phyloP scores from a whole-genome alignment of 2,113 vertebrate species.

The western clawed frog (Xenopus tropicalis) region UCB_Xtro_10.0 CM004445.2:144016501-144017000 shows the following conservation, averaged over 20 bases:
- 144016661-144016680: not conserved
- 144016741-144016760: not conserved
- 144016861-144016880: no score
- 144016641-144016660: not conserved
- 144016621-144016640: no score
- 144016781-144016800: not conserved
- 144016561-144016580: no score
- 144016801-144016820: not conserved
- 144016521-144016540: no score
- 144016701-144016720: not conserved
- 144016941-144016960: slow-evolving; percentile 45
- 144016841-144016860: not conserved
- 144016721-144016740: not conserved
- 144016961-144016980: slow-evolving; percentile 39
- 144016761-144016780: not conserved
- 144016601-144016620: no score
- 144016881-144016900: slow-evolving; percentile 6
- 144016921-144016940: slow-evolving; percentile 41
- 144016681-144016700: not conserved
- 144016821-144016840: not conserved
- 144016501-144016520: no score
- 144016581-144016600: no score
- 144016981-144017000: slow-evolving; percentile 23
- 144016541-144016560: no score
- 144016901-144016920: slow-evolving; percentile 32